Evolutionary conservation across 2,888 invertebrate species (phyloP).

Genomic region (Brachylomia viminalis): DNA sequence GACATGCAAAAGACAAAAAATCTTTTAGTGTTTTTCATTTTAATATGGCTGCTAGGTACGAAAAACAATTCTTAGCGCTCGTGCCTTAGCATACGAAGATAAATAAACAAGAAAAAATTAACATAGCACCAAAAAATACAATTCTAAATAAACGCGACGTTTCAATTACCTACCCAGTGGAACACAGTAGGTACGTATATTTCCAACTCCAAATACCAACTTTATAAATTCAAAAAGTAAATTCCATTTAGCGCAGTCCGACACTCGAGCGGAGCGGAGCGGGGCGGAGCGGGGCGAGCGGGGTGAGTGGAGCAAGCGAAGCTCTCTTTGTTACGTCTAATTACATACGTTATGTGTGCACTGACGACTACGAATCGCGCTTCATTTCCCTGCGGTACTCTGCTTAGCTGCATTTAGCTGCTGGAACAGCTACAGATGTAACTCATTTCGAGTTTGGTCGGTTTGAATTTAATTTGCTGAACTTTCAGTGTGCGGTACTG

Average conservation of each 20-base stretch:
- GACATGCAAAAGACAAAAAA: constrained; percentile 12
- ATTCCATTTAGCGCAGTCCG: constrained; percentile 66
- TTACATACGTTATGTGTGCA: constrained; percentile 62
- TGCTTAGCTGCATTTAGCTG: constrained; percentile 51
- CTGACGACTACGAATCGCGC: constrained; percentile 51
- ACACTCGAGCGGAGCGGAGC: constrained; percentile 46
- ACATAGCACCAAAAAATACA: constrained; percentile 54
- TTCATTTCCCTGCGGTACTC: constrained; percentile 55
- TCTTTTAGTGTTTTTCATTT: constrained; percentile 4
- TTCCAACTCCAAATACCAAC: constrained; percentile 57
- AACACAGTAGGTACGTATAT: constrained; percentile 60
- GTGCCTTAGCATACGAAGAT: constrained; percentile 3
- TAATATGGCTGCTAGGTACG: neutral
- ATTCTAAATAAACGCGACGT: constrained; percentile 62
- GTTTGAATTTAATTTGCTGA: constrained; percentile 31
- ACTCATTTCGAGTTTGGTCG: constrained; percentile 46
- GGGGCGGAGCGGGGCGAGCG: constrained; percentile 21
- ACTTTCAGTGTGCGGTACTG: neutral
- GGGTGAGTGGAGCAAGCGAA: constrained; percentile 31
- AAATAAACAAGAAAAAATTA: constrained; percentile 29
- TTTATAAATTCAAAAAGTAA: constrained; percentile 67
- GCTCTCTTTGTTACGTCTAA: constrained; percentile 63
- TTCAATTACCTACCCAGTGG: constrained; percentile 63
- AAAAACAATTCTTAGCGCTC: neutral
- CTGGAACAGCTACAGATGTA: constrained; percentile 45